phyloP scores from a whole-genome alignment of 2,113 vertebrate species.

The Barnardius zonarius region DNA sequence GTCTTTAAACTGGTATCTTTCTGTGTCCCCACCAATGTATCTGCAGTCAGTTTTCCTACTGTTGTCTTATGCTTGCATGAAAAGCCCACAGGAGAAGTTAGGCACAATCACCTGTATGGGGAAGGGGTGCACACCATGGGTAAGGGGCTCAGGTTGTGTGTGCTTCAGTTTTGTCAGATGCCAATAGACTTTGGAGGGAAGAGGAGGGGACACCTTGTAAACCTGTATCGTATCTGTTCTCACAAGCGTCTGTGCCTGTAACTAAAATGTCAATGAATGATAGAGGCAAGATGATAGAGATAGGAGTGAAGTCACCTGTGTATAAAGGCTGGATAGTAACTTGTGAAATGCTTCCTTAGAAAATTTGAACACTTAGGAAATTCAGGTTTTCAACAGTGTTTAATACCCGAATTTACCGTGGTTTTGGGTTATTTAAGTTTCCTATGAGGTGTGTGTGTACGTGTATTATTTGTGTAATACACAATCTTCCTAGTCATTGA shows the following conservation, averaged over 20 bases:
- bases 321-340: neutral
- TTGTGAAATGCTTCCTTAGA: neutral
- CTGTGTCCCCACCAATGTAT: neutral
- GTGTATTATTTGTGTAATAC: neutral
- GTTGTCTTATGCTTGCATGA: neutral
- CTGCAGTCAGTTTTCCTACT: neutral
- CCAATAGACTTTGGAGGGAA: neutral
- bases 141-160: neutral
- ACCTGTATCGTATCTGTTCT: neutral
- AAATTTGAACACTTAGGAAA: neutral
- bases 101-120: neutral
- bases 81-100: neutral
- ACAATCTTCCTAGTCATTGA: neutral
- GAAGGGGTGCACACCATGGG: neutral
- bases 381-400: neutral
- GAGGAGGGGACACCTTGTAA: neutral
- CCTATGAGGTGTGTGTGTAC: neutral
- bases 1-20: neutral
- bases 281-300: neutral
- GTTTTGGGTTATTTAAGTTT: neutral
- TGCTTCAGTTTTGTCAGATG: neutral
- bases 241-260: neutral
- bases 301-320: neutral
- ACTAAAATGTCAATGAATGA: neutral
- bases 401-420: neutral